phyloP scores from a whole-genome alignment of 2,113 vertebrate genomes.

The Percina caprodes region DNA sequence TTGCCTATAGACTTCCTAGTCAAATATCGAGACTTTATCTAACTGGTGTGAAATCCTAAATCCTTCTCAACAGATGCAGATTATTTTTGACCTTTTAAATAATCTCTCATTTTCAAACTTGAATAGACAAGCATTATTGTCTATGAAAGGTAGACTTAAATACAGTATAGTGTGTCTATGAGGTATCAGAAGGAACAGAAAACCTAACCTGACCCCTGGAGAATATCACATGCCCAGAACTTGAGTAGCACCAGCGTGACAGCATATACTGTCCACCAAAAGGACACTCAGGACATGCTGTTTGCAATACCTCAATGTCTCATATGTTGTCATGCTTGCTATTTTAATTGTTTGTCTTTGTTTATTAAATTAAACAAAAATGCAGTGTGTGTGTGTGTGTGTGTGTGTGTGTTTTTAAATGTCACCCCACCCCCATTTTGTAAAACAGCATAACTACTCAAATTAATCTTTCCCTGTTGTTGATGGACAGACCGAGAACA shows the following conservation, averaged over 20 bases:
- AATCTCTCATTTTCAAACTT: background rate
- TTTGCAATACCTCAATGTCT: slow-evolving; percentile 23
- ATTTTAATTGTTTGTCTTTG: background rate
- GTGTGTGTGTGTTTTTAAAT: slow-evolving; percentile 7
- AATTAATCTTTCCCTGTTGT: slow-evolving; percentile 44
- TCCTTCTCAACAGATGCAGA: background rate
- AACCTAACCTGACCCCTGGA: slow-evolving; percentile 16
- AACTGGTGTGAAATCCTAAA: background rate
- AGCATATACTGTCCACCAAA: slow-evolving; percentile 7
- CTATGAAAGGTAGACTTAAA: background rate
- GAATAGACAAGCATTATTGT: background rate
- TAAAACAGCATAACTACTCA: slow-evolving; percentile 7
- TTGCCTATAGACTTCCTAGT: background rate
- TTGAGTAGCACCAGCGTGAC: slow-evolving; percentile 21
- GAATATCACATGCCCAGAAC: slow-evolving; percentile 48
- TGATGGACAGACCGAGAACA: slow-evolving; percentile 74
- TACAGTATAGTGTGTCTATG: background rate
- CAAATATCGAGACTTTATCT: background rate
- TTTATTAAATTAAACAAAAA: background rate
- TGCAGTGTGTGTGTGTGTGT: background rate
- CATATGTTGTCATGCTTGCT: background rate
- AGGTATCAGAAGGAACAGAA: slow-evolving; percentile 18
- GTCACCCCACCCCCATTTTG: background rate
- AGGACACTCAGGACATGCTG: slow-evolving; percentile 24
- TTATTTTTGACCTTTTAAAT: background rate